Percentiles rank a stretch among this genome's conserved stretches.
These are phyloP conservation scores for Melanophora roralis DNA, from an alignment of 2,888 invertebrate genomes.

Conservation along the genomic window DNA sequence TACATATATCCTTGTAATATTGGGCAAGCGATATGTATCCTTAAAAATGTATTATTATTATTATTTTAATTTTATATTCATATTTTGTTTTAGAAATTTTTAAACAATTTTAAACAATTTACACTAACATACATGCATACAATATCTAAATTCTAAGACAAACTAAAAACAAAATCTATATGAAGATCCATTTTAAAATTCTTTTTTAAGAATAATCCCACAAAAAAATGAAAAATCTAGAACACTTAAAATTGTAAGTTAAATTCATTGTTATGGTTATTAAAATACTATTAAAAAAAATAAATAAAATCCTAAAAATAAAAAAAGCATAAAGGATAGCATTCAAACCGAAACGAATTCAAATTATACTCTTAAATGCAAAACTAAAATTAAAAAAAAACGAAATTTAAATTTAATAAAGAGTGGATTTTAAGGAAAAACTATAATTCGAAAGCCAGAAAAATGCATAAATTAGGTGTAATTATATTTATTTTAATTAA, in stretches of 20 bases:
- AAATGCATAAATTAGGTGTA: slow-evolving; percentile 60
- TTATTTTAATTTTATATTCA: no score
- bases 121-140: not conserved
- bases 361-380: slow-evolving; percentile 45
- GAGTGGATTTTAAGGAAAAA: slow-evolving; percentile 40
- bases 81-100: no score
- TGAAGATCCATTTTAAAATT: slow-evolving; percentile 48
- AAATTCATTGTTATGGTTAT: slow-evolving; percentile 60
- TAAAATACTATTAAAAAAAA: slow-evolving; percentile 21
- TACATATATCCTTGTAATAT: no score
- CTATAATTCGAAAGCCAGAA: not conserved
- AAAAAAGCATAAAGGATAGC: slow-evolving; percentile 28
- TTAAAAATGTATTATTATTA: no score
- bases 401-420: slow-evolving; percentile 29
- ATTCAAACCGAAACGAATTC: slow-evolving; percentile 53
- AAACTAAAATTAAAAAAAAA: slow-evolving; percentile 4
- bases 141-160: not conserved
- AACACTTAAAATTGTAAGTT: slow-evolving; percentile 54
- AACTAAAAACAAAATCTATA: slow-evolving; percentile 29
- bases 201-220: slow-evolving; percentile 38
- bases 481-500: slow-evolving; percentile 65
- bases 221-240: slow-evolving; percentile 23
- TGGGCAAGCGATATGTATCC: no score
- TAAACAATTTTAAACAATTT: no score
- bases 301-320: slow-evolving; percentile 14